phyloP scores from a whole-genome alignment of 2,113 vertebrate species.

The Prietella phreatophila region DNA sequence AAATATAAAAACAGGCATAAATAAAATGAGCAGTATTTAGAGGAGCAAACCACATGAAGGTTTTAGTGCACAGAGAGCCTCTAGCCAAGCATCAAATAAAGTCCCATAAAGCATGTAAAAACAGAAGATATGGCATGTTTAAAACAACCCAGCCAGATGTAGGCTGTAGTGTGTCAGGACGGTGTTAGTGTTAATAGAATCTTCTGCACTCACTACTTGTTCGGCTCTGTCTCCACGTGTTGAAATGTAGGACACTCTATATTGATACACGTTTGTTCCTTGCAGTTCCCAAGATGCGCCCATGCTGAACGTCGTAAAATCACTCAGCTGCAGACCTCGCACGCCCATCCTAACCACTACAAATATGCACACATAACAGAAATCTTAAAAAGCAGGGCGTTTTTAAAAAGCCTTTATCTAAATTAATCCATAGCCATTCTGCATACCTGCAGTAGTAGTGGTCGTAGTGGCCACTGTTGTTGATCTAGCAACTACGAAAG shows the following conservation, averaged over 20 bases:
- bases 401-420: not conserved
- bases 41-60: not conserved
- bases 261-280: slow-evolving; percentile 77
- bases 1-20: not conserved
- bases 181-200: not conserved
- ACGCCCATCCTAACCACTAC: slow-evolving; percentile 53
- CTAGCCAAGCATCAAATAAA: not conserved
- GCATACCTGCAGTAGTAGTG: slow-evolving; percentile 75
- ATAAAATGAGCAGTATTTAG: not conserved
- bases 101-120: not conserved
- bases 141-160: not conserved
- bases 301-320: slow-evolving; percentile 88
- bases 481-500: slow-evolving; percentile 68
- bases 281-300: slow-evolving; percentile 81
- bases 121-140: not conserved
- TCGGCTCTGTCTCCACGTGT: slow-evolving; percentile 78
- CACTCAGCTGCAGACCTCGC: slow-evolving; percentile 80
- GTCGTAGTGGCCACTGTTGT: slow-evolving; percentile 65
- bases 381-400: not conserved
- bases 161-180: not conserved
- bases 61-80: not conserved
- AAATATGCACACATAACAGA: slow-evolving; percentile 17
- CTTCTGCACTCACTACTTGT: slow-evolving; percentile 77
- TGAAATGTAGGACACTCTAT: slow-evolving; percentile 82
- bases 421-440: not conserved